A percentile compares a stretch with the other conserved stretches of the same genome.
Conservation (phyloP, 2,888 invertebrate species). For the Platycheirus rosarum region DNA sequence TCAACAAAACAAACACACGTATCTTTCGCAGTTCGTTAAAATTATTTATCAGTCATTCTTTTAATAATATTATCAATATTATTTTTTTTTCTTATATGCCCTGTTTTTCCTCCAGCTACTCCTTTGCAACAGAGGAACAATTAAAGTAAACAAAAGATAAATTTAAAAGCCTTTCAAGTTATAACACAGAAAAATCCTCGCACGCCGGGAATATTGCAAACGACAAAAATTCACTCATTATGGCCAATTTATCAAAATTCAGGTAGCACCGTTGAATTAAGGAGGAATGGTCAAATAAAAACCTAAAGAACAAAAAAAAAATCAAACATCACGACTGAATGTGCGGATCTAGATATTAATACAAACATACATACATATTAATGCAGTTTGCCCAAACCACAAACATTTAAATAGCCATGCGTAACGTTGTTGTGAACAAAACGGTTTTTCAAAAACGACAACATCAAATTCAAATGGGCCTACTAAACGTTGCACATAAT, state of each 20-base stretch:
- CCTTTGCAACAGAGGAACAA: slow-evolving; percentile 10
- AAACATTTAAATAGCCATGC: slow-evolving; percentile 74
- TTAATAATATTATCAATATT: slow-evolving; percentile 44
- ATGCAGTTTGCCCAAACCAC: slow-evolving; percentile 72
- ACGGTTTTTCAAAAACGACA: slow-evolving; percentile 71
- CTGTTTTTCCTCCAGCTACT: background rate
- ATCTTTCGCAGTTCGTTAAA: slow-evolving; percentile 51
- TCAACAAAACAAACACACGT: slow-evolving; percentile 43
- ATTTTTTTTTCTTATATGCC: background rate
- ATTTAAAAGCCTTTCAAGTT: slow-evolving; percentile 55
- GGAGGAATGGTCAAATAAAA: slow-evolving; percentile 63
- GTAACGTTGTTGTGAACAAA: slow-evolving; percentile 73
- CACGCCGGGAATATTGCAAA: slow-evolving; percentile 66
- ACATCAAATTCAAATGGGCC: slow-evolving; percentile 72
- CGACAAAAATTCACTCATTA: slow-evolving; percentile 75
- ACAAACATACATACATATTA: slow-evolving; percentile 56
- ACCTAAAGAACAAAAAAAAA: slow-evolving; percentile 26
- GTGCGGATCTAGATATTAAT: slow-evolving; percentile 14
- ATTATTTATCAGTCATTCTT: slow-evolving; percentile 68
- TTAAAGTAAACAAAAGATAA: slow-evolving; percentile 73
- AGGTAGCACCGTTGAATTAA: slow-evolving; percentile 70
- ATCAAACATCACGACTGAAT: slow-evolving; percentile 28
- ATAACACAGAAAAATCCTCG: slow-evolving; percentile 64
- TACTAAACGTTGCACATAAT: slow-evolving; percentile 64
- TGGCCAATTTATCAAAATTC: slow-evolving; percentile 75